phyloP scores from a whole-genome alignment of 2,797 vertebrate genomes.

The Rhinatrema bivittatum region DNA sequence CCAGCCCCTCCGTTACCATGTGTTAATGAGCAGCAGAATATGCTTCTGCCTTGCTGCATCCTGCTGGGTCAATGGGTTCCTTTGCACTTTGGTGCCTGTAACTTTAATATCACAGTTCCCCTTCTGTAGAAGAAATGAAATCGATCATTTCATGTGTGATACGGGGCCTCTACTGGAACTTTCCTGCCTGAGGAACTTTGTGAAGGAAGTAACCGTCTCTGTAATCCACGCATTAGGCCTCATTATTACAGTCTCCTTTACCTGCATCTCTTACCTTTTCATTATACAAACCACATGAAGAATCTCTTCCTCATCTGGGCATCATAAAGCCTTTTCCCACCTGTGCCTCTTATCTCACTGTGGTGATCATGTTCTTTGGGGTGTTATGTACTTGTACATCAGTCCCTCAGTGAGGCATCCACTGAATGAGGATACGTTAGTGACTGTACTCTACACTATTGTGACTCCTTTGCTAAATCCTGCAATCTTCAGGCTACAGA shows the following conservation, averaged over 20 bases:
- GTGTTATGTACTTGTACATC: constrained; percentile 24
- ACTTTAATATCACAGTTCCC: not conserved
- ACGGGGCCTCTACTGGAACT: constrained; percentile 13
- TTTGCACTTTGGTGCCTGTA: not conserved
- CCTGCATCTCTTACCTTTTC: constrained; percentile 12
- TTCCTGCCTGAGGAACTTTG: constrained; percentile 7
- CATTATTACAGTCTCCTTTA: constrained; percentile 7
- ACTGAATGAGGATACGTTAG: constrained; percentile 6
- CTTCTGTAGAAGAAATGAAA: constrained; percentile 12
- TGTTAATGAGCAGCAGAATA: not conserved
- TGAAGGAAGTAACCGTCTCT: too few relatives aligned
- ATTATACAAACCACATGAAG: constrained; percentile 9
- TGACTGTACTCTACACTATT: constrained; percentile 27
- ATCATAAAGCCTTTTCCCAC: constrained; percentile 20
- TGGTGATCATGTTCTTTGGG: constrained; percentile 27
- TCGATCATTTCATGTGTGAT: constrained; percentile 26
- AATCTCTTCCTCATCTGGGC: not conserved
- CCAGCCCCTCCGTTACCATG: not conserved
- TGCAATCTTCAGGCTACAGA: constrained; percentile 34
- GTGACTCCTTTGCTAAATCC: constrained; percentile 32
- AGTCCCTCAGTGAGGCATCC: constrained; percentile 8
- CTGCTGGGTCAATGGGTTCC: not conserved
- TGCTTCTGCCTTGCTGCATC: not conserved
- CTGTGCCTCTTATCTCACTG: constrained; percentile 18
- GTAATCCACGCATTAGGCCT: constrained; percentile 19